Evolutionary conservation across 2,797 vertebrate genomes (phyloP), one percentile per base, ranked within the genome.

Genomic region (Pelochelys cantorii): DNA sequence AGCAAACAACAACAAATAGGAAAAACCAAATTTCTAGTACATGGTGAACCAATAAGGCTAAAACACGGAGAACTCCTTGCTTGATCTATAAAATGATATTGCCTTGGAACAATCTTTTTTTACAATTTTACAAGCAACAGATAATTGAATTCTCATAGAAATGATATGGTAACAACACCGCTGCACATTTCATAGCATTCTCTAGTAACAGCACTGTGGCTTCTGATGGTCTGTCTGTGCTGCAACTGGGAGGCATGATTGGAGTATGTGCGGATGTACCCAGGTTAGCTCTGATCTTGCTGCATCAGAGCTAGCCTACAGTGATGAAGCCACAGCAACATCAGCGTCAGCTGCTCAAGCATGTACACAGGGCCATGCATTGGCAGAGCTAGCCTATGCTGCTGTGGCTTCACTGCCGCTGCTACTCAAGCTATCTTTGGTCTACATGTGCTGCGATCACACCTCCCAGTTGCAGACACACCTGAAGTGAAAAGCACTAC

Each of bases 81-180:
- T 65, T 48, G 25, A 60, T 78, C 86, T 94, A 78, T 23, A 34
- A 9, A 85, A 87, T 2, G 25, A 55, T 4, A 23, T 8, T 74
- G 59, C 62, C 80, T 94, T 91, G 89, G 84, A 96, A 83, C 93
- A 88, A 89, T 88, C 93, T 93, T 84, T 89, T 93, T 95, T 97
- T 96, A 93, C 90, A 90, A 87, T 96, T 54, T 10, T 13, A 42
- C 17, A 62, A 68, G 56, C 91, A 93, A 91, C 42, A 48, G 42
- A 48, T 54, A 15, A 54, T 54, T 54, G 53, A 54, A 48, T 37
- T 60, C 87, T 74, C 86, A 86, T 0, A 89, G 90, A 79, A 31
- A 55, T 81, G 90, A 95, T 87, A 95, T 88, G 83, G 93, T 95
- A 94, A 86, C 96, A 86, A 82, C 1, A 0, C 34, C 79, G 71